These are phyloP conservation scores for Chloroceryle aenea DNA, from an alignment of 2,113 vertebrate species.

Conservation along the genomic window DNA sequence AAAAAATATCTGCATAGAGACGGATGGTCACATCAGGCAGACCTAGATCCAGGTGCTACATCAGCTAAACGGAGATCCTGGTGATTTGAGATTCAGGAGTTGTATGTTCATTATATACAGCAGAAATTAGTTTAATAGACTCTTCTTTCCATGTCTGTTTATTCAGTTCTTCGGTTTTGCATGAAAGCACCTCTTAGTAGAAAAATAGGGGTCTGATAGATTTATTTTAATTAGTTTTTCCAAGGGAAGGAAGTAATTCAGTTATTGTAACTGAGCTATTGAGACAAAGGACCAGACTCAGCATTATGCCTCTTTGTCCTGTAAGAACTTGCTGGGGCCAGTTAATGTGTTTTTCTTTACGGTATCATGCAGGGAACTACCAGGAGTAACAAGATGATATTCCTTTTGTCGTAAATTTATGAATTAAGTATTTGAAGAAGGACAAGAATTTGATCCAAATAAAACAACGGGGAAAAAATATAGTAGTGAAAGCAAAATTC, in stretches of 20 bases:
- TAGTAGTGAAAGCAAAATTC: not conserved
- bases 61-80: not conserved
- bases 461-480: fast-evolving
- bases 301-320: not conserved
- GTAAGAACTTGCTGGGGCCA: not conserved
- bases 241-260: not conserved
- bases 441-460: fast-evolving
- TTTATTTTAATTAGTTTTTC: not conserved
- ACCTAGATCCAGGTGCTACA: fast-evolving
- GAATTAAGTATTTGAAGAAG: not conserved
- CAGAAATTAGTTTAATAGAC: not conserved
- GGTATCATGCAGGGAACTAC: not conserved
- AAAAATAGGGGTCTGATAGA: not conserved
- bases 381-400: not conserved
- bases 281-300: not conserved
- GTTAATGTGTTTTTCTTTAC: fast-evolving
- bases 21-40: not conserved
- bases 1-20: too few relatives aligned
- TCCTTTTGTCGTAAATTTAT: not conserved
- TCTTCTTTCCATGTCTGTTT: not conserved
- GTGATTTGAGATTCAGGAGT: not conserved
- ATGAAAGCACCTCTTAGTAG: not conserved
- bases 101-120: not conserved
- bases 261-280: not conserved
- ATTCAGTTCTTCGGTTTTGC: not conserved